Evolutionary conservation across 2,888 invertebrate genomes (phyloP), one percentile per base, ranked within the genome.

Genomic region (Rutpela maculata): DNA sequence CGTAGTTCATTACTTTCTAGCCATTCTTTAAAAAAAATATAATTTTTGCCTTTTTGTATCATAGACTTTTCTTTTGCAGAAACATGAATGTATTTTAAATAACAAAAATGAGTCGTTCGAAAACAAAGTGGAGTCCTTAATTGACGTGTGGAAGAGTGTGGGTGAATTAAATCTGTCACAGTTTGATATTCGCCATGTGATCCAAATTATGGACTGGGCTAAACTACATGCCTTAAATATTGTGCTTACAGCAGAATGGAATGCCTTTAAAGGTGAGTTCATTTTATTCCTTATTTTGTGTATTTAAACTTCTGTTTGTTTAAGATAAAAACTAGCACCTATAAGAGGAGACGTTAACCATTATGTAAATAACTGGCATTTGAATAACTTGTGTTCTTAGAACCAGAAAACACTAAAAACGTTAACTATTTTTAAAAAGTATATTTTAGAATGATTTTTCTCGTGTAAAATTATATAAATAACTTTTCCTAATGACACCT

Each of bases 161-260:
- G 82, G 85, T 17, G 84, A 85, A 76, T 84, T 85, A 79, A 86
- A 86, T 78, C 80, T 85, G 75, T 82, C 85, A 31, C 83, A 86
- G 66, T 85, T 87, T 63, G 87, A 88, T 74, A 82, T 87, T 74
- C 84, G 84, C 38, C 87, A 88, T 84, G 84, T 88, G 17, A 84
- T 88, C 59, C 87, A 88, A 82, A 85, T 89, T 65, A 87, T 89
- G 84, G 89, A 89, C 79, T 89, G 89, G 89, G 89, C 89, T 9
- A 89, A 89, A 85, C 81, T 88, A 68, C 89, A 89, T 82, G 88
- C 89, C 31, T 79, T 89, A 57, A 88, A 89, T 79, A 88, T 89
- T 74, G 88, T 89, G 56, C 85, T 89, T 55, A 88, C 88, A 38
- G 89, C 87, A 35, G 88, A 89, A 78, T 89, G 89, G 89, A 87